phyloP scores from a whole-genome alignment of 92 coral and sea anemone species.

The Isaurus tuberculatus region DNA sequence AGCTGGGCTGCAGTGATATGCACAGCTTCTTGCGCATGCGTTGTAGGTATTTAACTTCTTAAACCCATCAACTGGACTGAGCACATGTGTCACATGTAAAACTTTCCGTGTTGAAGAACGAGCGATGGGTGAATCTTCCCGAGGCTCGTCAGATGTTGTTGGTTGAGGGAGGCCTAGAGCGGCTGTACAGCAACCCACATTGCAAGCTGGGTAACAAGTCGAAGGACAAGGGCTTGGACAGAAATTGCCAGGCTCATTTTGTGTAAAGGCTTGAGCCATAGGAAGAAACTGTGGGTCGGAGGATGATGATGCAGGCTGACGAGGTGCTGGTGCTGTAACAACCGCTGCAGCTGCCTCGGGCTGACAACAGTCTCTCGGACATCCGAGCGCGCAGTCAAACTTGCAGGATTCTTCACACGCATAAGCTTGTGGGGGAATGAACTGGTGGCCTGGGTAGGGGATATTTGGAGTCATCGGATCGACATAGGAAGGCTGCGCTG shows the following conservation, averaged over 20 bases:
- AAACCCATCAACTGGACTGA: constrained; percentile 66
- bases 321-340: constrained; percentile 48
- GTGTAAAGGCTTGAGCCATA: constrained; percentile 38
- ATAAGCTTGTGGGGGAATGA: constrained; percentile 69
- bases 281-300: constrained; percentile 54
- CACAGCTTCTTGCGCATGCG: constrained; percentile 82
- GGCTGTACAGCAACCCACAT: constrained; percentile 81
- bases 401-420: constrained; percentile 83
- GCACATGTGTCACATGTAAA: constrained; percentile 78
- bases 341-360: constrained; percentile 81
- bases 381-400: constrained; percentile 76
- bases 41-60: constrained; percentile 21
- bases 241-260: neutral
- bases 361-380: constrained; percentile 90
- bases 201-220: constrained; percentile 75
- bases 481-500: neutral
- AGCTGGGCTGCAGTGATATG: constrained; percentile 88
- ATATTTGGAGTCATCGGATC: constrained; percentile 67
- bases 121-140: constrained; percentile 51
- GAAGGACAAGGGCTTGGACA: constrained; percentile 88
- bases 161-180: constrained; percentile 75
- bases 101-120: constrained; percentile 86
- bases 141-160: constrained; percentile 13
- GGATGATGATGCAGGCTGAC: constrained; percentile 39
- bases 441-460: constrained; percentile 70